Conservation (phyloP, 2,797 vertebrate genomes). For the Calcarius lapponicus region DNA sequence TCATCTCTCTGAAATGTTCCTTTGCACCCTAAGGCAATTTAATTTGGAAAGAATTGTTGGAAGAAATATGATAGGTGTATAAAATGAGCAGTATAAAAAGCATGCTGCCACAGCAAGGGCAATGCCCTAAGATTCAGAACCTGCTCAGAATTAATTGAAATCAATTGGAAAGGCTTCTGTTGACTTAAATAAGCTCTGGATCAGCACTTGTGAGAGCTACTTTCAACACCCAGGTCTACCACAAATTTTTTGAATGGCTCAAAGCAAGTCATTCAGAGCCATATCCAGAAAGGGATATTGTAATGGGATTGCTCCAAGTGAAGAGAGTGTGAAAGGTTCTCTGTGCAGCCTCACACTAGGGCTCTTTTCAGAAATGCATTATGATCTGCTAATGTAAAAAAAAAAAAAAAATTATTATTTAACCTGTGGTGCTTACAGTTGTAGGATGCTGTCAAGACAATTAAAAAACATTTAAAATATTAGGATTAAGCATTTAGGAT, state of each 20-base stretch:
- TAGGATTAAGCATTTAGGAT: neutral
- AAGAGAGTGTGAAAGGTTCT: neutral
- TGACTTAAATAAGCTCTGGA: slow-evolving; percentile 35
- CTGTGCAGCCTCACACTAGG: neutral
- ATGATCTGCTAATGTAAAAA: neutral
- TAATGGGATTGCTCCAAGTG: neutral
- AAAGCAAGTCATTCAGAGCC: neutral
- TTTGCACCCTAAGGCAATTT: slow-evolving; percentile 40
- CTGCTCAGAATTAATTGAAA: slow-evolving; percentile 45
- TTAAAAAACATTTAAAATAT: neutral
- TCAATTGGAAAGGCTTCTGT: slow-evolving; percentile 31
- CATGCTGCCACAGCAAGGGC: slow-evolving; percentile 6
- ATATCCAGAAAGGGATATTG: neutral
- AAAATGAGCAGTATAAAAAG: slow-evolving; percentile 42
- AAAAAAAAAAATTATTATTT: neutral
- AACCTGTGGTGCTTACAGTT: neutral
- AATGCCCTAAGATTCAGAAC: neutral
- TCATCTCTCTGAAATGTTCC: slow-evolving; percentile 47
- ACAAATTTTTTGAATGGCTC: neutral
- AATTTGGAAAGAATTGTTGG: slow-evolving; percentile 52
- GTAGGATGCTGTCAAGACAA: neutral
- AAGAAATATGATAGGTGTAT: slow-evolving; percentile 60
- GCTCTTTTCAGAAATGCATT: neutral
- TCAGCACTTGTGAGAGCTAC: neutral
- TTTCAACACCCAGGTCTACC: neutral